Base-by-base conservation (phyloP, 1,140 invertebrate genomes). In the Drosophila tani region DNA sequence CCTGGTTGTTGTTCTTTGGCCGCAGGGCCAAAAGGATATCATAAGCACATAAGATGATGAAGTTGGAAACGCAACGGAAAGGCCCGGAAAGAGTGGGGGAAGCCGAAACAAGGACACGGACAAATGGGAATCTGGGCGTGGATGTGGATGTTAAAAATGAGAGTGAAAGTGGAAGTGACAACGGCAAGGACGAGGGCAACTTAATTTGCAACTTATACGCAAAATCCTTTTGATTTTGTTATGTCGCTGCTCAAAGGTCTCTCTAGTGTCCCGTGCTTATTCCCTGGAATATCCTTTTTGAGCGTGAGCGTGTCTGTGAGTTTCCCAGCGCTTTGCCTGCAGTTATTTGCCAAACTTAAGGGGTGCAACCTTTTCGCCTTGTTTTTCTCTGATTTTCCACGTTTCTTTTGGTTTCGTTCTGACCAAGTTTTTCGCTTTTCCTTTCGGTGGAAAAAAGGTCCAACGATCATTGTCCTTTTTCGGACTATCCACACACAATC, bases 121-220 rank as follows among this genome's bases (percentile, higher is more conserved):
- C 82, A 67, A 70, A 43, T 66, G 51, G 46, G 51, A 62, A 53
- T 21, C 49, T 47, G 82, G 59, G 56, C 47, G 51, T 57, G 49
- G 58, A 38, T 56, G 53, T 40, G 53, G 38, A 56, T 56, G 53
- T 56, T 56, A 40, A 56, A 56, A 56, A 56, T 56, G 35, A 56
- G 14, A 56, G 53, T 56, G 32, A 14, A 38, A n/a, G 47, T 49
- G 47, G 14, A 49, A 29, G 45, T 15, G 14, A 50, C 14, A 43
- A 7, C 21, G 38, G 15, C 45, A 50, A 47, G 50, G 67, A 71
- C 47, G 68, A 51, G 50, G 70, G 67, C 85, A 90, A 90, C 85
- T 90, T 85, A 85, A 90, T 90, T 90, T 91, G 85, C 85, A 90
- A 90, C 85, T 90, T 90, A 85, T 90, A 90, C 86, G 85, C 62